Evolutionary conservation across 2,888 invertebrate species (phyloP), one percentile per base, ranked within the genome.

Genomic region (Ypsolopha sequella): DNA sequence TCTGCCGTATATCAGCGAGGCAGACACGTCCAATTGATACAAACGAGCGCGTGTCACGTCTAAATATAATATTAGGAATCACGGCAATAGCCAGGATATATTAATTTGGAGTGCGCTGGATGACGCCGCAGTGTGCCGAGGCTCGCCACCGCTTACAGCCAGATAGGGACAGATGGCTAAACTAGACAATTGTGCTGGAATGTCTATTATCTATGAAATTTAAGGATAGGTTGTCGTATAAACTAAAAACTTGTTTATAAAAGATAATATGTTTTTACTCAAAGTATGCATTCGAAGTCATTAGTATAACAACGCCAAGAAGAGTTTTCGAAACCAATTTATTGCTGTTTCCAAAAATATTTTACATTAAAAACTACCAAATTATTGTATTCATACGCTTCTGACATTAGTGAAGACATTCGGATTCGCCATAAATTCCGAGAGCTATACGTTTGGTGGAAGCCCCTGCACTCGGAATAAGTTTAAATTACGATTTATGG

Each of bases 1-100:
- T 78, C 76, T 76, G 76, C 77, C 80, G 80, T 85, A 80, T 78
- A 85, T 86, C 85, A 86, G 82, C 64, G 71, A 66, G 68, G 77
- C 78, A 84, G 85, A 84, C 84, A 78, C 75, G 73, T 68, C 71
- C 86, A 86, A 86, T 86, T 86, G 86, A 81, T 82, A 86, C 81
- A 86, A 86, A 86, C 80, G 86, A 84, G 84, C 80, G 76, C 75
- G 76, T 85, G 86, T 86, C 86, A 85, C 77, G 84, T 85, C 86
- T 86, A 86, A 85, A 86, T 86, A 86, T 86, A 86, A 86, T 86
- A 86, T 86, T 86, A 85, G 84, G 86, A 86, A 86, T 86, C 86
- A 80, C 86, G 82, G 84, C 86, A 84, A 81, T 80, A 76, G 86
- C 86, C 86, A 86, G 86, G 86, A 86, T 85, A 85, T 84, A 85